Evolutionary conservation across 1,140 invertebrate species (phyloP).

Genomic region (Epicauta chinensis): DNA sequence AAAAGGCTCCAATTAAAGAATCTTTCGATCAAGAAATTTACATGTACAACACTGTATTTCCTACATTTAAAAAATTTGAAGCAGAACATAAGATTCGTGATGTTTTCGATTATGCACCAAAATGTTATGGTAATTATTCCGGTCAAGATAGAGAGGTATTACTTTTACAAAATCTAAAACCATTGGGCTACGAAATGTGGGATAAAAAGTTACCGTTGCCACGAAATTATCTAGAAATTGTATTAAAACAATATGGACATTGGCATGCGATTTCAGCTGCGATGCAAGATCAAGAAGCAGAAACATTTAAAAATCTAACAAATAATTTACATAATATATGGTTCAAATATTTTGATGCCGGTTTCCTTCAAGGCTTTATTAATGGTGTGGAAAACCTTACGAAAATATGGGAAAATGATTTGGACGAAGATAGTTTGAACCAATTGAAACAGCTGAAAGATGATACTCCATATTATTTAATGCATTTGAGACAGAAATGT

Average conservation of each 20-base stretch:
- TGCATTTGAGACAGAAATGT: background rate
- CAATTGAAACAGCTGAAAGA: background rate
- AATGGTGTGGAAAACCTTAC: too few species aligned
- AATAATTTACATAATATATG: constrained; percentile 16
- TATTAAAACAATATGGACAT: constrained; percentile 45
- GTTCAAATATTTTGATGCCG: background rate
- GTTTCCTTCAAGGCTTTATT: too few species aligned
- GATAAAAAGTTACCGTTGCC: background rate
- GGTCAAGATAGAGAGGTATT: background rate
- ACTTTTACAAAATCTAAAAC: constrained; percentile 4
- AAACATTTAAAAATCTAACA: constrained; percentile 26
- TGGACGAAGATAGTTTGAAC: constrained; percentile 7
- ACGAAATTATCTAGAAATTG: constrained; percentile 18
- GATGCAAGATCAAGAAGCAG: constrained; percentile 40
- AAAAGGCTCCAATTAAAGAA: background rate
- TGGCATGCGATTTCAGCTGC: constrained; percentile 49
- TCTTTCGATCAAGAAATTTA: constrained; percentile 18
- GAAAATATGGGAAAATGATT: constrained; percentile 4
- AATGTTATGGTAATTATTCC: constrained; percentile 2
- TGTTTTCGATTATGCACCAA: constrained; percentile 5
- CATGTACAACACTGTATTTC: constrained; percentile 23
- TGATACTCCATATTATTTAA: constrained; percentile 7
- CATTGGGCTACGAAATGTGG: background rate
- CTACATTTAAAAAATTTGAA: constrained; percentile 28
- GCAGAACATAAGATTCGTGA: constrained; percentile 41